These are phyloP conservation scores for Digitonthophagus gazella DNA, from an alignment of 2,888 invertebrate species.

Conservation along the genomic window DNA sequence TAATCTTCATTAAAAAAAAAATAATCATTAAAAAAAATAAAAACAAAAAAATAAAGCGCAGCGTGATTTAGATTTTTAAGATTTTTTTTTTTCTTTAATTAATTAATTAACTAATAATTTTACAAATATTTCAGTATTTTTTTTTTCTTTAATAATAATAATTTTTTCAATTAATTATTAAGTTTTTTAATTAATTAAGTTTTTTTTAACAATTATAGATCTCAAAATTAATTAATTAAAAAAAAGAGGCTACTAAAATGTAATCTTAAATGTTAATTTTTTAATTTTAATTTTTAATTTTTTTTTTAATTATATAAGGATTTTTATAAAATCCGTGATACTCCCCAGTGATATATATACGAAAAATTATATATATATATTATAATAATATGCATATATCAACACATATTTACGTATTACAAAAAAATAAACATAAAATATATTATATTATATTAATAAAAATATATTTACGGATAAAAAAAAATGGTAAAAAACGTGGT, in stretches of 20 bases:
- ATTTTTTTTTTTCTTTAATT: slow-evolving; percentile 22
- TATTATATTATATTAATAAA: slow-evolving; percentile 8
- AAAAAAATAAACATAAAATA: too few species aligned
- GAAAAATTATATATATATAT: too few species aligned
- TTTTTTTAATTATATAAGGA: slow-evolving; percentile 30
- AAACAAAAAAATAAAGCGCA: too few species aligned
- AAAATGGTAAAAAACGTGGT: slow-evolving; percentile 7
- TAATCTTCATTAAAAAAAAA: too few species aligned
- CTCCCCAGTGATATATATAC: slow-evolving; percentile 22
- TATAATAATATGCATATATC: slow-evolving; percentile 8
- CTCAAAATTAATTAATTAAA: not conserved
- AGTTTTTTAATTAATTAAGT: too few species aligned
- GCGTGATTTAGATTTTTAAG: slow-evolving; percentile 33
- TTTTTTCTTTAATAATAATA: not conserved
- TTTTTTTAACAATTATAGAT: slow-evolving; percentile 1
- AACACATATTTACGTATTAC: not conserved
- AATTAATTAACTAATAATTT: not conserved
- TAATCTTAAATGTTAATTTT: not conserved
- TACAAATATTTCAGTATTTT: slow-evolving; percentile 24
- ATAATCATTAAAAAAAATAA: not conserved
- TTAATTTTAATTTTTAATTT: slow-evolving; percentile 5
- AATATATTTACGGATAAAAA: not conserved
- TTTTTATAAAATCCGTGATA: slow-evolving; percentile 36
- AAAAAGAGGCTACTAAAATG: slow-evolving; percentile 20
- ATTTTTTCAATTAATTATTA: not conserved